Evolutionary conservation across 53 echinoderm and acorn worm species (phyloP).

Genomic region (Temnopleurus reevesii): DNA sequence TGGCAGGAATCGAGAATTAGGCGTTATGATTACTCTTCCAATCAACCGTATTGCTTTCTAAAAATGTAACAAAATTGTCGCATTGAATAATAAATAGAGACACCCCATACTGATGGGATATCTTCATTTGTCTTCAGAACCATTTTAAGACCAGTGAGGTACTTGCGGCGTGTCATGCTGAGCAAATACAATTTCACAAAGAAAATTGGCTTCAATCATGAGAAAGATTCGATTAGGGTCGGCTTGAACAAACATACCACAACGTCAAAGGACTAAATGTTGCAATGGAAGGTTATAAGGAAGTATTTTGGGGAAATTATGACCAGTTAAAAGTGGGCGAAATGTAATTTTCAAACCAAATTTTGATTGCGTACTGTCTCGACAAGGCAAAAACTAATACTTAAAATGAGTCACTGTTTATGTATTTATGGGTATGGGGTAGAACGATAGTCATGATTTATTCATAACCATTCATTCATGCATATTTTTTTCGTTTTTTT

Average conservation of each 20-base stretch:
- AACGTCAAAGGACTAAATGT: neutral
- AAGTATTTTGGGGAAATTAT: neutral
- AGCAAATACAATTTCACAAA: slow-evolving; percentile 37
- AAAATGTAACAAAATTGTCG: no score
- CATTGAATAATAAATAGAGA: no score
- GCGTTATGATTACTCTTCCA: no score
- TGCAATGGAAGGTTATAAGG: neutral
- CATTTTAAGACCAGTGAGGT: neutral
- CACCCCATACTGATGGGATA: no score
- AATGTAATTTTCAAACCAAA: neutral
- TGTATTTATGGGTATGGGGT: no score
- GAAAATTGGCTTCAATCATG: slow-evolving; percentile 19
- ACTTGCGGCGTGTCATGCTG: slow-evolving; percentile 16
- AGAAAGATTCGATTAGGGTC: slow-evolving; percentile 21
- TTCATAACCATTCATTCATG: no score
- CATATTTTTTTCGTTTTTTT: no score
- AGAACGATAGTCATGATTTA: no score
- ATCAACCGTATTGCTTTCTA: no score
- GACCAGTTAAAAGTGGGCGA: neutral
- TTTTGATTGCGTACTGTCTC: neutral
- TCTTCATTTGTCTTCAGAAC: neutral
- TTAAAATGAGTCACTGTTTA: neutral
- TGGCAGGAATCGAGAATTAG: no score
- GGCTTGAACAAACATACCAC: neutral
- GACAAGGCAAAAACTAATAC: neutral